Evolutionary conservation across 2,888 invertebrate genomes (phyloP).

Genomic region (Peribatodes rhomboidaria): DNA sequence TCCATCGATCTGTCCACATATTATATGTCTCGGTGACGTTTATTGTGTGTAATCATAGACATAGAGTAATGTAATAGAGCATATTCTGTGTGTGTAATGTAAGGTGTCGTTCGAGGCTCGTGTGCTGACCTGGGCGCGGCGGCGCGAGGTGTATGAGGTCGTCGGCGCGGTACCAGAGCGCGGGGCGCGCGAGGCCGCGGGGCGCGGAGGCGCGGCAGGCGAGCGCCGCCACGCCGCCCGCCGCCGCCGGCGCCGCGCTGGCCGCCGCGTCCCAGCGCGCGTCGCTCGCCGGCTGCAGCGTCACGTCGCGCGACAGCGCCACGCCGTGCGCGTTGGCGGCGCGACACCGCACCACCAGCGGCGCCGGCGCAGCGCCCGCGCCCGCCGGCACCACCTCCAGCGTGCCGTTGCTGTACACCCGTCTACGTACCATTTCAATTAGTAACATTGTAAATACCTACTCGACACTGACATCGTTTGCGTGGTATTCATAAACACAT

Average conservation of each 20-base stretch:
- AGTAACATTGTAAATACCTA: too few species aligned
- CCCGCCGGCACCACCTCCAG: constrained; percentile 60
- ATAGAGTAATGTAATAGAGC: too few species aligned
- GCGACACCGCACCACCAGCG: constrained; percentile 86
- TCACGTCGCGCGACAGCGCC: constrained; percentile 91
- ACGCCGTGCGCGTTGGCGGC: constrained; percentile 92
- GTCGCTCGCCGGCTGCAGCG: constrained; percentile 84
- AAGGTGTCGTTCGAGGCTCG: neutral
- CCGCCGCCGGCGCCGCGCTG: constrained; percentile 50
- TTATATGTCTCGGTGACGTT: too few species aligned
- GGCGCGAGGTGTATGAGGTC: constrained; percentile 67
- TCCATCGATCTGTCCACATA: too few species aligned
- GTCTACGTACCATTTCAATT: constrained; percentile 40
- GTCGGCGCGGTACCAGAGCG: constrained; percentile 69
- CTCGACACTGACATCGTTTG: too few species aligned
- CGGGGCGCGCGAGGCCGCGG: constrained; percentile 49
- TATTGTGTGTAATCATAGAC: too few species aligned
- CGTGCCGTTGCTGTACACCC: constrained; percentile 68
- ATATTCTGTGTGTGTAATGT: too few species aligned
- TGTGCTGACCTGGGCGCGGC: constrained; percentile 86
- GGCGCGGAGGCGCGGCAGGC: constrained; percentile 54
- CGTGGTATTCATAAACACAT: too few species aligned
- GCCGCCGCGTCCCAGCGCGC: constrained; percentile 60
- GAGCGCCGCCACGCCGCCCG: constrained; percentile 67
- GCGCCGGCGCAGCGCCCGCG: constrained; percentile 34